Evolutionary conservation across 2,113 vertebrate species (phyloP), one percentile per base, ranked within the genome.

Genomic region (Gallinago media): DNA sequence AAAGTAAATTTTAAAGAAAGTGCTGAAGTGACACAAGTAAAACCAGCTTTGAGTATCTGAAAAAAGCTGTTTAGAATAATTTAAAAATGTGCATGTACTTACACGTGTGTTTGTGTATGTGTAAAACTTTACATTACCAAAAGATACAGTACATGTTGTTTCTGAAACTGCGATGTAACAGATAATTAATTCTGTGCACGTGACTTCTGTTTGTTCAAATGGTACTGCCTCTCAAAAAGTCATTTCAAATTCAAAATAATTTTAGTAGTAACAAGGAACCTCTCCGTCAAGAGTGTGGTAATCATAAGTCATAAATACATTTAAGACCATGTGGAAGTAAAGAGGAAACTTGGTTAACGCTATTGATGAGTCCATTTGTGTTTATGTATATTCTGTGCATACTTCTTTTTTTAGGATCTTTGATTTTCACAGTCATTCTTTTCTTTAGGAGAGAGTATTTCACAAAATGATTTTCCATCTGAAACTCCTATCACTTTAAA

Each of bases 401-500:
- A 83, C 88, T 93, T 88, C 89, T 78, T 84, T 89, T 95, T 95
- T 77, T 61, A 93, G 67, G 85, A 85, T 89, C 89, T 89, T 81
- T 96, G 94, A 85, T 95, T 96, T 94, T 97, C 88, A 95, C 92
- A 94, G 54, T 92, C 78, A 92, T 97, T 97, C 81, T 94, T 96
- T 96, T 75, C 88, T 92, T 95, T 98, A 98, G 98, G 98, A 95
- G 98, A 98, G 90, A 89, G 84, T 58, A 94, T 97, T 96, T 95
- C 97, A 78, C 97, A 97, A 79, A 97, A 73, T 81, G 97, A 97
- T 91, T 98, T 98, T 89, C 89, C 98, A 88, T 81, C 97, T 90
- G 98, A 98, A 95, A 87, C 97, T 58, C 96, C 98, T 84, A 88
- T 98, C 94, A 96, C 98, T 92, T 95, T 98, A 95, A 98, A 95